Conservation (phyloP, 2,113 vertebrate genomes). For the Chaetorhynchus papuensis region DNA sequence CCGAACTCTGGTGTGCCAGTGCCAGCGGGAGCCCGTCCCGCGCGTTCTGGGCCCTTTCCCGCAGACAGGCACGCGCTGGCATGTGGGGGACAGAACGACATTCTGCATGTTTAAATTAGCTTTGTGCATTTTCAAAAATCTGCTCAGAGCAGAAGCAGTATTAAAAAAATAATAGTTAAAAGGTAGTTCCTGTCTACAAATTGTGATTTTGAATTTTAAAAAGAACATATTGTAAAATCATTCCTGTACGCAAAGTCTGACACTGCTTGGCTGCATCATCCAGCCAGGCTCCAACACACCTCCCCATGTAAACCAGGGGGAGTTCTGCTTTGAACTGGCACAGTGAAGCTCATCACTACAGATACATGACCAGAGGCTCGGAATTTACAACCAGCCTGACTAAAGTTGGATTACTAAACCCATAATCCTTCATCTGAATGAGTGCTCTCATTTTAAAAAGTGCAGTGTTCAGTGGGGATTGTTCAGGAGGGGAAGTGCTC, state of each 20-base stretch:
- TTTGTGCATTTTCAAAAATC: fast-evolving
- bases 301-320: not conserved
- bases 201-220: not conserved
- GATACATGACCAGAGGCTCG: not conserved
- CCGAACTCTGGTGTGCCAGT: not conserved
- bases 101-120: not conserved
- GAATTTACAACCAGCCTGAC: not conserved
- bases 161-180: not conserved
- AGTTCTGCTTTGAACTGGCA: not conserved
- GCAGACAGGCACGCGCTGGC: not conserved
- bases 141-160: not conserved
- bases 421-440: not conserved
- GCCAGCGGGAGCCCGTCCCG: not conserved
- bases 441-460: not conserved
- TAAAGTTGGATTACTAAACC: not conserved
- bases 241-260: not conserved
- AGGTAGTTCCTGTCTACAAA: not conserved
- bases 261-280: not conserved
- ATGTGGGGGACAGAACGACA: not conserved
- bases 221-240: not conserved
- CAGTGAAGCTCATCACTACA: not conserved
- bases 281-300: not conserved
- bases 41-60: not conserved
- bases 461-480: not conserved
- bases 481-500: not conserved